A percentile compares a stretch with the other conserved stretches of the same genome.
Conservation (phyloP, 2,888 invertebrate genomes). For the Lasiommata megera region DNA sequence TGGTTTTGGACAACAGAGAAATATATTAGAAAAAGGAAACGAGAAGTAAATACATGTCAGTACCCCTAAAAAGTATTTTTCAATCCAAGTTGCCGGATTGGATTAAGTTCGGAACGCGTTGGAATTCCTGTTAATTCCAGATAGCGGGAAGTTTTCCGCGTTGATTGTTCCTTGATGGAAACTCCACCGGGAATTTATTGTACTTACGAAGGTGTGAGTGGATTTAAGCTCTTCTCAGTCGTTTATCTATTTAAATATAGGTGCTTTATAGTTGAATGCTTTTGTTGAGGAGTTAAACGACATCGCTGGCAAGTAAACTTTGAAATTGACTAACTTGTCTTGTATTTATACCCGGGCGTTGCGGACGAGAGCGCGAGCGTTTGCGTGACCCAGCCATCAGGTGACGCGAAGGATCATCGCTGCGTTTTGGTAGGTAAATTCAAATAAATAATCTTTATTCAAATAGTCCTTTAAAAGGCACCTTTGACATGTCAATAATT, state of each 20-base stretch:
- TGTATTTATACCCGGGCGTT: no score
- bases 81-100: constrained; percentile 28
- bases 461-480: no score
- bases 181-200: constrained; percentile 41
- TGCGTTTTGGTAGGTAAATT: no score
- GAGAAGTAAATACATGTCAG: not conserved
- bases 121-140: constrained; percentile 53
- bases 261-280: not conserved
- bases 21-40: not conserved
- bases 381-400: no score
- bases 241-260: not conserved
- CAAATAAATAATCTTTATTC: no score
- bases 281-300: not conserved
- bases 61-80: constrained; percentile 10
- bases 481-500: no score
- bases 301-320: no score
- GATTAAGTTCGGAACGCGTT: constrained; percentile 39
- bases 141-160: constrained; percentile 49
- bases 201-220: constrained; percentile 1
- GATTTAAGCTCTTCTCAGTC: not conserved
- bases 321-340: no score
- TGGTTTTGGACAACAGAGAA: no score
- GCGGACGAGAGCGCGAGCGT: no score
- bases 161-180: constrained; percentile 50
- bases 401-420: no score